Evolutionary conservation across 2,888 invertebrate genomes (phyloP), one percentile per base, ranked within the genome.

Genomic region (Gonocerus acuteangulatus): DNA sequence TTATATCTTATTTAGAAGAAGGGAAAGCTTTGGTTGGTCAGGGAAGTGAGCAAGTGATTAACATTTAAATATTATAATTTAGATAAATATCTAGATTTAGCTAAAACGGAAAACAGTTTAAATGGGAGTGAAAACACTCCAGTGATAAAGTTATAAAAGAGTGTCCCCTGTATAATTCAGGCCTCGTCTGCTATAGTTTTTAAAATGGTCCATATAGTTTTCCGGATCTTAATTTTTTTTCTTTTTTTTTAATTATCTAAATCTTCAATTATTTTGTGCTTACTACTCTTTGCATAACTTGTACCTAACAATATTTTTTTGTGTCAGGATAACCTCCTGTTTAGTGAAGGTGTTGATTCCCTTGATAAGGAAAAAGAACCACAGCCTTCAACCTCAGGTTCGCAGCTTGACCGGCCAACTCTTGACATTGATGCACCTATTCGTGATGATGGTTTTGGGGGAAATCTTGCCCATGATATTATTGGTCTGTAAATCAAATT

Each of bases 401-500:
- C 68, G 4, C 65, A 66, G 44, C 65, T 69, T 23, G 69, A 70
- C 32, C 70, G 70, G 22, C 74, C 76, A 47, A 70, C 71, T 32
- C 78, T 82, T 15, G 79, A 83, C 2, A 82, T 86, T 77, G 86
- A 86, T 72, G 83, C 86, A 2, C 84, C 86, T 13, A 84, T 84
- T 21, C 81, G 86, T 70, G 91, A 91, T 71, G 94, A 94, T 73
- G 91, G 89, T 9, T 95, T 95, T 75, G 90, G 89, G 19, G 87
- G 83, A 15, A 82, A 84, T 68, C 80, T 89, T 51, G 87, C 88
- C 1, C 87, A 88, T 71, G 89, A 89, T 72, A 89, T 90, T 72
- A 89, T 89, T 73, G 86, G 87, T 87, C 74, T 77, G 82, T 6
- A n/a, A n/a, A n/a, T n/a, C n/a, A n/a, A n/a, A n/a, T n/a, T n/a